A percentile compares a stretch with the other conserved stretches of the same genome.
Evolutionary conservation across 2,797 vertebrate genomes (phyloP).

Genomic region (Eulemur rubriventer): DNA sequence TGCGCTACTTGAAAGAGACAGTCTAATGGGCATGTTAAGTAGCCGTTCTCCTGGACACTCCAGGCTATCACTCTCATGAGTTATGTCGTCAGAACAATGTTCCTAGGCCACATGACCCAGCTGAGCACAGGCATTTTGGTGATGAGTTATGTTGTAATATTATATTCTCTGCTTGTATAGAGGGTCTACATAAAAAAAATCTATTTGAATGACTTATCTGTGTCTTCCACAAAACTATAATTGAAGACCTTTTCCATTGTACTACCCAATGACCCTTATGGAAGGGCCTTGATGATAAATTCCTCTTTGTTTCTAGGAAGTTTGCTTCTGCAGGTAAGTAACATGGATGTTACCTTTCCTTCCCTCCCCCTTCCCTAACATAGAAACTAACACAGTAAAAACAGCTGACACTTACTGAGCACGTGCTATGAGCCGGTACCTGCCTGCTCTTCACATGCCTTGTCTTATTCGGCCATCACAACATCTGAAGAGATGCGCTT

Average conservation of each 20-base stretch:
- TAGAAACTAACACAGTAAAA: neutral
- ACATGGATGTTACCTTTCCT: neutral
- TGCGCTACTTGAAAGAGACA: conserved; percentile 13
- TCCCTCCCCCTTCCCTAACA: neutral
- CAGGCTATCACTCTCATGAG: neutral
- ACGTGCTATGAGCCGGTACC: neutral
- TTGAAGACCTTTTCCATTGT: conserved; percentile 3
- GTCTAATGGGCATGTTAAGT: conserved; percentile 48
- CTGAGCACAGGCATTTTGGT: conserved; percentile 1
- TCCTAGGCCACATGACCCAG: neutral
- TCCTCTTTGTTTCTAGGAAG: conserved; percentile 50
- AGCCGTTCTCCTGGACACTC: conserved; percentile 9
- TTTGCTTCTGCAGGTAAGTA: neutral
- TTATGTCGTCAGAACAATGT: conserved; percentile 34
- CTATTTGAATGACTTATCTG: conserved; percentile 50
- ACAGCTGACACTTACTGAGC: neutral
- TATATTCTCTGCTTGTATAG: conserved; percentile 48
- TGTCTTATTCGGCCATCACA: neutral
- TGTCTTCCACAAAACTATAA: conserved; percentile 13
- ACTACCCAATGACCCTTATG: conserved; percentile 9
- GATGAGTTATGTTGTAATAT: conserved; percentile 42
- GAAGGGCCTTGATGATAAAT: conserved; percentile 40
- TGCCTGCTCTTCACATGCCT: neutral
- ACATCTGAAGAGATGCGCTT: neutral
- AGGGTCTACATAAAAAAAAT: conserved; percentile 34